phyloP scores from a whole-genome alignment of 2,888 invertebrate species.

The Epistrophe eligans region DNA sequence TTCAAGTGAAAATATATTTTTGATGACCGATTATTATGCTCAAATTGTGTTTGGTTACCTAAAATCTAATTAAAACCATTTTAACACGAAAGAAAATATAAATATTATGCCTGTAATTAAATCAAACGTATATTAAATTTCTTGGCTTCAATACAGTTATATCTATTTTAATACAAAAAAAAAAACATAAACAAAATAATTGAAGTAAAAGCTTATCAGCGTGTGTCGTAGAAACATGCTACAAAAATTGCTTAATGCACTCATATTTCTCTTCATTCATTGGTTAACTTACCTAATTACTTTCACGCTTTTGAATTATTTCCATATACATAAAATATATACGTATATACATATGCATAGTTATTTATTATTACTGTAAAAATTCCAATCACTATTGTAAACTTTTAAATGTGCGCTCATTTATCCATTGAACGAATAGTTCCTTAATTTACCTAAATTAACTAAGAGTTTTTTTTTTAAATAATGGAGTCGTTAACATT shows the following conservation, averaged over 20 bases:
- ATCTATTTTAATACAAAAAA: neutral
- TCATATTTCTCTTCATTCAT: slow-evolving; percentile 53
- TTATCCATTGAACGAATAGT: slow-evolving; percentile 21
- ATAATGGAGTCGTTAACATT: slow-evolving; percentile 45
- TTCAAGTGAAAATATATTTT: neutral
- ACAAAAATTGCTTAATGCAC: slow-evolving; percentile 42
- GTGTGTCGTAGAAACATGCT: slow-evolving; percentile 56
- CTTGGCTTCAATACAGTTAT: neutral
- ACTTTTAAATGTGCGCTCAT: slow-evolving; percentile 19
- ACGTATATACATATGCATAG: neutral
- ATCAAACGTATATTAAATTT: neutral
- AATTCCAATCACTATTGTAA: slow-evolving; percentile 35
- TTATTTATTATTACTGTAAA: slow-evolving; percentile 16
- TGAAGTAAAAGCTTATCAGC: slow-evolving; percentile 51
- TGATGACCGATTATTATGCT: neutral
- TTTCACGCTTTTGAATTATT: slow-evolving; percentile 59
- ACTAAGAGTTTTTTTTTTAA: neutral
- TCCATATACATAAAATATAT: neutral
- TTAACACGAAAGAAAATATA: neutral
- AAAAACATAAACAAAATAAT: neutral
- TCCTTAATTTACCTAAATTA: slow-evolving; percentile 37
- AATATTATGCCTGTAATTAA: slow-evolving; percentile 3
- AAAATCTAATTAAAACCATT: neutral
- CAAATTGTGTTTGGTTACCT: neutral
- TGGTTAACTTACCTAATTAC: slow-evolving; percentile 65